These are phyloP conservation scores for Grapholita molesta DNA, from an alignment of 1,140 invertebrate species.

Conservation along the genomic window DNA sequence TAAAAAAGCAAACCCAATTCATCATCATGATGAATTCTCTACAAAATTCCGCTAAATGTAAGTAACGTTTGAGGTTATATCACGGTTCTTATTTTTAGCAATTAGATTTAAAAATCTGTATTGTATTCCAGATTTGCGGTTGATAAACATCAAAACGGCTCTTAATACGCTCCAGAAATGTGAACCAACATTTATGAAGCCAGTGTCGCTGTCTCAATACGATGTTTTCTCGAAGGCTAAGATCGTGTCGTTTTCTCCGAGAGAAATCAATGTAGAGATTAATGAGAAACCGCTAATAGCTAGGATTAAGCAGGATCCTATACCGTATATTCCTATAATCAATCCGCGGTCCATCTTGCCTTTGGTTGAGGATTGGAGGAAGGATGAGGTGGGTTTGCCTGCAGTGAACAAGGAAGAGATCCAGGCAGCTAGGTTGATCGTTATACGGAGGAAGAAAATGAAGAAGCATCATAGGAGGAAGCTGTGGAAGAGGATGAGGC, in stretches of 20 bases:
- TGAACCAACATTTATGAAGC: conserved; percentile 26
- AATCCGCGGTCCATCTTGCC: conserved; percentile 68
- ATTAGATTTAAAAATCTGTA: background rate
- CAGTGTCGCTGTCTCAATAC: conserved; percentile 3
- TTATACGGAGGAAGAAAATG: conserved; percentile 90
- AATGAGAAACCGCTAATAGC: conserved; percentile 34
- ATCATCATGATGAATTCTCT: conserved; percentile 50
- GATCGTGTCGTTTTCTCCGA: conserved; percentile 44
- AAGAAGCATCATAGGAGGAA: conserved; percentile 91
- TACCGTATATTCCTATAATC: conserved; percentile 59
- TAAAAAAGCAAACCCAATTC: background rate
- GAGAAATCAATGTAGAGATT: conserved; percentile 54
- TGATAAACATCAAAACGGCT: conserved; percentile 53
- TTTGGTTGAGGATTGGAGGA: conserved; percentile 59
- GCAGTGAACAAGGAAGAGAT: conserved; percentile 73
- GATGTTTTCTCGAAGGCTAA: conserved; percentile 39
- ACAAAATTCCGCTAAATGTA: conserved; percentile 60
- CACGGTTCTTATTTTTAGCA: background rate
- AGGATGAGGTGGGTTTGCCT: conserved; percentile 64
- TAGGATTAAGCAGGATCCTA: conserved; percentile 53
- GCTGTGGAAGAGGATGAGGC: conserved; percentile 87
- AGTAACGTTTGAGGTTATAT: conserved; percentile 50
- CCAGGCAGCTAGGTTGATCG: conserved; percentile 85
- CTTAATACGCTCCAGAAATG: conserved; percentile 57
- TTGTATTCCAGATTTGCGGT: conserved; percentile 57